phyloP scores from a whole-genome alignment of 2,113 vertebrate species.

The Ciconia stormi region DNA sequence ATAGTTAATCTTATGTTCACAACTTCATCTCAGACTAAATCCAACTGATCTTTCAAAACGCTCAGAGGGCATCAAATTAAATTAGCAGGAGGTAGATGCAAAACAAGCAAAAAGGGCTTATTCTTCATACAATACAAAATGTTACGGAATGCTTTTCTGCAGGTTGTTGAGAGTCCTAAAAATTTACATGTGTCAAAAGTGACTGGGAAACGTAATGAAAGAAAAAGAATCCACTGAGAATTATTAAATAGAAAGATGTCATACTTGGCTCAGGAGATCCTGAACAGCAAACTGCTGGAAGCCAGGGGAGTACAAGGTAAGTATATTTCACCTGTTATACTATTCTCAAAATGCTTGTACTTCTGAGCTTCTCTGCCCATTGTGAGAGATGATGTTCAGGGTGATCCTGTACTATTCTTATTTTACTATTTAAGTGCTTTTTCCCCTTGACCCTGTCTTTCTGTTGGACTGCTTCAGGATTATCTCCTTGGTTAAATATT shows the following conservation, averaged over 20 bases:
- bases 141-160: not conserved
- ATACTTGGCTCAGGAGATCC: not conserved
- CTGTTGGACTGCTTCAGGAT: not conserved
- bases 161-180: not conserved
- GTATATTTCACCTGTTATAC: not conserved
- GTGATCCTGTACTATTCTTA: not conserved
- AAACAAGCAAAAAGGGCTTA: not conserved
- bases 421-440: not conserved
- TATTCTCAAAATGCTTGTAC: not conserved
- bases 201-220: not conserved
- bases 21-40: not conserved
- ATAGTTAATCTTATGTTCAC: not conserved
- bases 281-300: not conserved
- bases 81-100: not conserved
- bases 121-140: not conserved
- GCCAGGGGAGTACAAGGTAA: not conserved
- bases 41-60: not conserved
- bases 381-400: not conserved
- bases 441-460: not conserved
- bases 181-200: not conserved
- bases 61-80: not conserved
- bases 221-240: not conserved
- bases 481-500: conserved; percentile 7
- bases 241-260: not conserved
- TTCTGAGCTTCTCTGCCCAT: not conserved